Evolutionary conservation across 2,113 vertebrate genomes (phyloP), one percentile per base, ranked within the genome.

Genomic region (Corydoras sp.): DNA sequence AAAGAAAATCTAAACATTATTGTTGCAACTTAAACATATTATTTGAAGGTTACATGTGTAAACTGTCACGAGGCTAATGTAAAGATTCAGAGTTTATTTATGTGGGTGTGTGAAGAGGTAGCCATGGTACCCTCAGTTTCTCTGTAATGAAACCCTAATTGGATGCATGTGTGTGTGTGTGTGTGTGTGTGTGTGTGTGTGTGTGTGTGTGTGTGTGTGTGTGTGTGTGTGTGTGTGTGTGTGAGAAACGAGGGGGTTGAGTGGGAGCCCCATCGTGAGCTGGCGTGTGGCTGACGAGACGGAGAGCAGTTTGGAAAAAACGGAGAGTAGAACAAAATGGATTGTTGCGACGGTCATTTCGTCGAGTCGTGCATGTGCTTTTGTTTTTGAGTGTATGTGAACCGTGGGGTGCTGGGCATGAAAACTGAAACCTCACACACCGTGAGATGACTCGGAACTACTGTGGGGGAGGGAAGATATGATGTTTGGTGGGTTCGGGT

Each of bases 341-440:
- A 43, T 43, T 43, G 13, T 54, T 69, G 9, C 14, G 30, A 29
- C 6, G 35, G 58, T 77, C 18, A n/a, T 67, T 31, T 66, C 62
- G 58, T 60, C 51, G 62, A 58, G 18, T 12, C 14, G 49, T 30
- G 65, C 54, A 35, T 55, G 68, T 54, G 65, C 14, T 71, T 48
- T 62, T 67, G 49, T 48, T 62, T 65, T 72, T 58, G 18, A 71
- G 81, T 55, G 55, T 67, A 49, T 81, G 30, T 77, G 67, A 43
- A 8, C 35, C 4, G 35, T 4, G 35, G 35, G 35, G 7, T 43
- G 4, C 83, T 74, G 85, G 87, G 87, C 86, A 88, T 88, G 87
- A 86, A 86, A 90, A 88, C 72, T 81, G 80, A 88, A 88, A 86
- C 86, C 79, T 73, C 68, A 79, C 12, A 81, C 83, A 82, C 74